phyloP scores from a whole-genome alignment of 2,113 vertebrate genomes.

The Atractosteus spatula region DNA sequence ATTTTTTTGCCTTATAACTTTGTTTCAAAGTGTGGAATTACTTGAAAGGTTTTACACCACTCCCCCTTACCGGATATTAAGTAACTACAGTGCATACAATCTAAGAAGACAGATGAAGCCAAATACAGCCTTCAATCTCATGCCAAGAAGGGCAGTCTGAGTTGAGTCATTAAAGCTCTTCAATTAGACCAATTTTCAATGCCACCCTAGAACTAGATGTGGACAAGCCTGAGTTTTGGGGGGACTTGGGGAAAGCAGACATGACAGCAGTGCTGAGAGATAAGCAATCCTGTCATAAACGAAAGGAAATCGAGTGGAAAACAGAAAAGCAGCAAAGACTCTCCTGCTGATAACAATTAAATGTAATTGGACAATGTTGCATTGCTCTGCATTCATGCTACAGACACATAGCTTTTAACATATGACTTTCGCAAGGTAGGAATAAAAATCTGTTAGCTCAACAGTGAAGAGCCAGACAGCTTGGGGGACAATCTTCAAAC shows the following conservation, averaged over 20 bases:
- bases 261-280: slow-evolving; percentile 38
- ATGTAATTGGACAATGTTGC: slow-evolving; percentile 43
- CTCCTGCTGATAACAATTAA: slow-evolving; percentile 41
- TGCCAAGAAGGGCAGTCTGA: slow-evolving; percentile 58
- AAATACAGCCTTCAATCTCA: slow-evolving; percentile 46
- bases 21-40: slow-evolving; percentile 1
- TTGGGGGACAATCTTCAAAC: slow-evolving; percentile 26
- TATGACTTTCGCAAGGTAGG: slow-evolving; percentile 30
- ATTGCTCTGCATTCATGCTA: slow-evolving; percentile 35
- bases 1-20: slow-evolving; percentile 1
- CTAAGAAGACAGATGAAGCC: slow-evolving; percentile 24
- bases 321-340: slow-evolving; percentile 18
- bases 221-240: slow-evolving; percentile 11
- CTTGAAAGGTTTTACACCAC: slow-evolving; percentile 4
- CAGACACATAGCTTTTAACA: slow-evolving; percentile 29
- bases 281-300: slow-evolving; percentile 39
- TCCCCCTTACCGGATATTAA: slow-evolving; percentile 30
- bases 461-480: slow-evolving; percentile 20
- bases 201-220: slow-evolving; percentile 35
- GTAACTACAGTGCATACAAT: slow-evolving; percentile 56
- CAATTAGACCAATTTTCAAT: slow-evolving; percentile 61
- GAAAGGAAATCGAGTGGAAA: slow-evolving; percentile 28
- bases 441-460: slow-evolving; percentile 34
- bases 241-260: slow-evolving; percentile 14
- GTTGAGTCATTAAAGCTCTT: slow-evolving; percentile 65